Evolutionary conservation across 1,140 invertebrate genomes (phyloP).

Genomic region (Proales similis): DNA sequence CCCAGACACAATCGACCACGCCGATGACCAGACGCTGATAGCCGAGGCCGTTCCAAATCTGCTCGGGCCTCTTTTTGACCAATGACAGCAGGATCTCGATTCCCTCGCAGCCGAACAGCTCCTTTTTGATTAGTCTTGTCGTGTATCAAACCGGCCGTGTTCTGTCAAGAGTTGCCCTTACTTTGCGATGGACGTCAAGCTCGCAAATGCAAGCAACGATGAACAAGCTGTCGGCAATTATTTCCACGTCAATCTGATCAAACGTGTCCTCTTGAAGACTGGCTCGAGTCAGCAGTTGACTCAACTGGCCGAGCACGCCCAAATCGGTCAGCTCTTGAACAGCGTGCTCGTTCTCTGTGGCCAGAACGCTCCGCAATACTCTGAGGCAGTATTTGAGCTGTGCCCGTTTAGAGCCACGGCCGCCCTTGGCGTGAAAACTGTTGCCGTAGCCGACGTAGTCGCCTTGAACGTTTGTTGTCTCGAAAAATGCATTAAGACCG

Average conservation of each 20-base stretch:
- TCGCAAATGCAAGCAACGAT: conserved; percentile 51
- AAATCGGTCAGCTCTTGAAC: conserved; percentile 51
- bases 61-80: conserved; percentile 45
- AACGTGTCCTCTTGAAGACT: neutral
- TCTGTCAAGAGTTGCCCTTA: conserved; percentile 27
- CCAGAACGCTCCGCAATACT: conserved; percentile 47
- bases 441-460: conserved; percentile 53
- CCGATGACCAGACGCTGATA: conserved; percentile 47
- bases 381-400: conserved; percentile 51
- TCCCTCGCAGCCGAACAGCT: conserved; percentile 49
- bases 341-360: conserved; percentile 45
- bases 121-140: conserved; percentile 40
- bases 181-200: conserved; percentile 51
- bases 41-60: conserved; percentile 49
- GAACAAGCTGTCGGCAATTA: conserved; percentile 51
- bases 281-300: conserved; percentile 27
- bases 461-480: conserved; percentile 41
- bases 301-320: conserved; percentile 48
- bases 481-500: neutral
- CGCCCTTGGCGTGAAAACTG: conserved; percentile 50
- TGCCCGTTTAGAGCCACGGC: conserved; percentile 50
- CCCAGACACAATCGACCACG: conserved; percentile 52
- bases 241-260: conserved; percentile 48
- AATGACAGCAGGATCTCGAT: conserved; percentile 49
- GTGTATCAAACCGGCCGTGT: neutral